phyloP scores from a whole-genome alignment of 2,113 vertebrate species.

The Periophthalmodon schlosseri region DNA sequence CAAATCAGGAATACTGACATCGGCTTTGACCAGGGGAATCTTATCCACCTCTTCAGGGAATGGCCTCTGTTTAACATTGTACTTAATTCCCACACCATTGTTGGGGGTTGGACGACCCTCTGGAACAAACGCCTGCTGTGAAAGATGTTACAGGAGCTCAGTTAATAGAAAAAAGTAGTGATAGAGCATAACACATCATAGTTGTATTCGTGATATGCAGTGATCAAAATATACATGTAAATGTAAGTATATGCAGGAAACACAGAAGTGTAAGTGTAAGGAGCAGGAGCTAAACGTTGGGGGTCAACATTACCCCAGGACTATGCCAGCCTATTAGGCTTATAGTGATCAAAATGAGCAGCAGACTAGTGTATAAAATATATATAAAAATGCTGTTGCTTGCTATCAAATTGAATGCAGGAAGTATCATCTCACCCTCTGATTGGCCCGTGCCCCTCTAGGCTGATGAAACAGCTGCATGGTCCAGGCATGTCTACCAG shows the following conservation, averaged over 20 bases:
- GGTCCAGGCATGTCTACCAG: constrained; percentile 94
- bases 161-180: background rate
- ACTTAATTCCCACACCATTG: constrained; percentile 87
- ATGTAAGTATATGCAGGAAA: background rate
- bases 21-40: constrained; percentile 95
- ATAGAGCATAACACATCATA: background rate
- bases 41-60: constrained; percentile 98
- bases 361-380: too few relatives aligned
- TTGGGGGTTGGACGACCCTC: constrained; percentile 88
- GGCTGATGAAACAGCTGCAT: constrained; percentile 96
- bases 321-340: too few relatives aligned
- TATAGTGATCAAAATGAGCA: too few relatives aligned
- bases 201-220: background rate
- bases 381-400: background rate
- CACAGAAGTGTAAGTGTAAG: too few relatives aligned
- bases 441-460: constrained; percentile 91
- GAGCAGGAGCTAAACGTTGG: too few relatives aligned
- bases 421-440: constrained; percentile 82
- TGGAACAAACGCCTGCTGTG: constrained; percentile 88
- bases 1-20: constrained; percentile 94
- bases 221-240: background rate
- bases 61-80: constrained; percentile 90
- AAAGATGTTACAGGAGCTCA: constrained; percentile 16
- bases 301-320: too few relatives aligned
- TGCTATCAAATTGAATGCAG: background rate